Evolutionary conservation across 2,113 vertebrate genomes (phyloP), one percentile per base, ranked within the genome.

Genomic region (Phrynosoma platyrhinos): DNA sequence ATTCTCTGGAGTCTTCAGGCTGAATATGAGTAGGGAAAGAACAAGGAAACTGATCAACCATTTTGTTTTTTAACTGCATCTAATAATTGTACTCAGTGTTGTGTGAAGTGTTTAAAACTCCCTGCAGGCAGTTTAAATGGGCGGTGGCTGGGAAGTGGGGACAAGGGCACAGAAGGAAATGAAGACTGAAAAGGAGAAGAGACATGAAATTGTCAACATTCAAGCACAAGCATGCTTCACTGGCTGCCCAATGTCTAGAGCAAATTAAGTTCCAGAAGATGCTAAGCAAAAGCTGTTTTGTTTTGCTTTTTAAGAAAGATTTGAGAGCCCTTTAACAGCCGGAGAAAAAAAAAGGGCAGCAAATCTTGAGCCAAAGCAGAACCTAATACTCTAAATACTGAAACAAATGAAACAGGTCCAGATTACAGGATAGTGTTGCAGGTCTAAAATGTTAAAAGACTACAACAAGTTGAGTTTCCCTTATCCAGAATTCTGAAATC

Each of bases 191-290:
- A 69, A 9, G 32, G 8, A 13, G 64, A 53, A 5, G 5, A 4
- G 71, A 62, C 14, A 18, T 20, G 62, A 69, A 69, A 18, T 3
- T 79, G 30, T 68, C 27, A 53, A 62, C 36, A 86, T 71, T 58
- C 30, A 55, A 12, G 12, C 42, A 71, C 27, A 71, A 71, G 9
- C 42, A 75, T 36, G n/a, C 4, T 84, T 74, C n/a, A 23, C 5
- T 55, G 53, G 25, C 25, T 80, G 32, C 32, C 21, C 74, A 52
- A n/a, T 47, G 30, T 64, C 13, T 30, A 52, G 32, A 18, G 9
- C 16, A 69, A 53, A 79, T 53, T 79, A 86, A 69, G 12, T 52
- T 86, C 85, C 62, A 86, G 76, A 62, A 47, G 40, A 66, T 36
- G 71, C 36, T 32, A 87, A 82, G 16, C 47, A 32, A 9, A 40